Base-by-base conservation (phyloP, 2,888 invertebrate genomes). In the Drosophila melanosoma region DNA sequence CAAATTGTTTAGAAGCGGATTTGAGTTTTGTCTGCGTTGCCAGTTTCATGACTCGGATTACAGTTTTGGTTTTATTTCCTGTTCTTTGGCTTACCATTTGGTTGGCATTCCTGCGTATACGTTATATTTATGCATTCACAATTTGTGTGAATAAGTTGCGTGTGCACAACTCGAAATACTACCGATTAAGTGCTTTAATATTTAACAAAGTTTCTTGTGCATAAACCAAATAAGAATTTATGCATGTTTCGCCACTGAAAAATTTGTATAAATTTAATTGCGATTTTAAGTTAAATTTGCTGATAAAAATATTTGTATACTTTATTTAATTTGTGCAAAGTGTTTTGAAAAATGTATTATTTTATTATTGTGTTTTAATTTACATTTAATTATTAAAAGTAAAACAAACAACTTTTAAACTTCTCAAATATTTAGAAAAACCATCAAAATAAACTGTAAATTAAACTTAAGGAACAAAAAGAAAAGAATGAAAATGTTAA, bases 1-100 rank as follows among this genome's bases (percentile, higher is more conserved):
- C 83, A 84, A 84, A 89, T 89, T 83, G 84, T 74, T 87, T 74
- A 66, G 78, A 75, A 72, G 65, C 68, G 71, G 79, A 76, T 79
- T 79, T 72, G 48, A 81, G 72, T 75, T 62, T 65, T 62, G 53
- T 69, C 35, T 60, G 54, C 63, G 51, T 42, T 64, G 59, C 48
- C 59, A 65, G 71, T 72, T 81, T 68, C 69, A 80, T 69, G 71
- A 81, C 72, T 89, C 74, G 81, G 84, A 84, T 89, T 89, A 86
- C 71, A 74, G 69, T 76, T 78, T 86, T 69, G 67, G 83, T 71
- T 71, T 70, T 65, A 76, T 64, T 80, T 79, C 57, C 67, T 67
- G 73, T 76, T 68, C 56, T 62, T 61, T 57, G 49, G 53, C 70
- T 70, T 71, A 48, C 60, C 49, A 35, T 68, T 64, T 36, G 63